Evolutionary conservation across 2,888 invertebrate genomes (phyloP), one percentile per base, ranked within the genome.

Genomic region (Dasysyrphus tricinctus): DNA sequence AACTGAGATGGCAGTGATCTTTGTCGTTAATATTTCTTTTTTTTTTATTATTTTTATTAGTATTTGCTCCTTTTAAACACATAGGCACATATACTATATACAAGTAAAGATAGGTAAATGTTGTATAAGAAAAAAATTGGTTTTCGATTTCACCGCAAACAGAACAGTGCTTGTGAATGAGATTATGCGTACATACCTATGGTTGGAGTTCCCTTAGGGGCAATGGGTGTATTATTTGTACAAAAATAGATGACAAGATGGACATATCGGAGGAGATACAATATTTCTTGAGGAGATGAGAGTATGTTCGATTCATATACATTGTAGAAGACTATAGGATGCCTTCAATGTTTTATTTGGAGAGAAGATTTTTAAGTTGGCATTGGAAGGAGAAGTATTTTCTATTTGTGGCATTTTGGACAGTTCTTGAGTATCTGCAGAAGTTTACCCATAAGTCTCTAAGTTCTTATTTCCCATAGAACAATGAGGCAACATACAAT

Each of bases 1-100:
- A 89, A 89, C 86, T 67, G 88, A 85, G 82, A 86, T 86, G 85
- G 82, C 78, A 82, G 75, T 80, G 81, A 87, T 83, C 74, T 75
- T 78, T 78, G 78, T 82, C 74, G 44, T 63, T 61, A 24, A 9
- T 32, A 24, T 65, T 65, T 49, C 49, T 57, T 63, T 72, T 59
- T 56, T 77, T 11, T 57, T 59, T 29, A n/a, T 63, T 57, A 11
- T 61, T 29, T n/a, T 63, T 57, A 11, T 61, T 32, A 14, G 34
- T 49, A 37, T 59, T 73, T 37, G 49, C 39, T 56, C 24, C 6
- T 49, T 63, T 34, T 37, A 56, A 44, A 32, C 7, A 44, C 9
- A 39, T 59, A 19, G 0, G 32, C 32, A 32, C 32, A 32, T 32
- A 32, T 7, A 32, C 5, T n/a, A 6, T 32, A 32, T n/a, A 32